These are phyloP conservation scores for Molossus molossus DNA, from an alignment of 2,797 vertebrate genomes.

Conservation along the genomic window DNA sequence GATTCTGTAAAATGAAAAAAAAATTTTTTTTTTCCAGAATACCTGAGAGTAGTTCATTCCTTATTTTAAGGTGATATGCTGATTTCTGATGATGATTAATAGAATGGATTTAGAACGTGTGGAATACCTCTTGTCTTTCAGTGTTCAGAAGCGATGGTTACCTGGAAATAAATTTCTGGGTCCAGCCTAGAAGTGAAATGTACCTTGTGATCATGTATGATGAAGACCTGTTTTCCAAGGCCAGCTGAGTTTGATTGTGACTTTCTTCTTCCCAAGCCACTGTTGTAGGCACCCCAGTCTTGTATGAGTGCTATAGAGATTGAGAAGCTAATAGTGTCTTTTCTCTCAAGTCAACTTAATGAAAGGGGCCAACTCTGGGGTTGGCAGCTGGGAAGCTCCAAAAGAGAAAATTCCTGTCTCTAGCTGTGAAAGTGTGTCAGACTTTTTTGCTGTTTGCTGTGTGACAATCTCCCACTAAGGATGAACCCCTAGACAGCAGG, in stretches of 20 bases:
- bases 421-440: not conserved
- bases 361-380: not conserved
- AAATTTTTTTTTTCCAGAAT: not conserved
- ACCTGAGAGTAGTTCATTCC: not conserved
- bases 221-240: not conserved
- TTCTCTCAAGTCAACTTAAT: not conserved
- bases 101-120: not conserved
- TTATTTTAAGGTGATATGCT: conserved; percentile 48
- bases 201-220: not conserved
- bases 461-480: not conserved
- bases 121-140: not conserved
- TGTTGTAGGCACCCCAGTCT: not conserved
- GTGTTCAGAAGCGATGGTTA: not conserved
- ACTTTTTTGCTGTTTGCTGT: not conserved
- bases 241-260: not conserved
- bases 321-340: not conserved
- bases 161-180: not conserved
- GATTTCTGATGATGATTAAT: not conserved
- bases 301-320: not conserved
- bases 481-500: not conserved
- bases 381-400: not conserved
- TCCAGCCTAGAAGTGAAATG: not conserved
- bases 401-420: not conserved
- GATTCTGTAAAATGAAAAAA: conserved; percentile 9
- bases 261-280: not conserved